Percentiles rank a stretch among this genome's conserved stretches.
phyloP scores from a whole-genome alignment of 2,888 invertebrate species.

The Exocentrus adspersus region DNA sequence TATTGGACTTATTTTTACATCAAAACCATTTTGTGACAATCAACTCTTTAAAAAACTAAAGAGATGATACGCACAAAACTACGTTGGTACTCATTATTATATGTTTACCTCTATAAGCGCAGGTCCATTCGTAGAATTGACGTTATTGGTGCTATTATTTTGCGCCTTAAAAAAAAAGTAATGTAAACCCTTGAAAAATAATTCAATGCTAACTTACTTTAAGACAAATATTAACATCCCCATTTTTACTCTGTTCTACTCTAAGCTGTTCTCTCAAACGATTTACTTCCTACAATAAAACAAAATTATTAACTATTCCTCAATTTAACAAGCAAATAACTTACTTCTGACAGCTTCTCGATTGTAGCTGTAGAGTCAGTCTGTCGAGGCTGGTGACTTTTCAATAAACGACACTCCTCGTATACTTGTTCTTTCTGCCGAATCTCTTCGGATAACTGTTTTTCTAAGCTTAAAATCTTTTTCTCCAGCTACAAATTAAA shows the following conservation, averaged over 20 bases:
- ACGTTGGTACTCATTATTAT: too few relatives aligned
- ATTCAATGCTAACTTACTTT: conserved; percentile 53
- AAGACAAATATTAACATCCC: conserved; percentile 41
- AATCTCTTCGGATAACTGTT: conserved; percentile 49
- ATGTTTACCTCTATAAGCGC: conserved; percentile 47
- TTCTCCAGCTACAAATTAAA: conserved; percentile 47
- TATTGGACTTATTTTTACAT: conserved; percentile 6
- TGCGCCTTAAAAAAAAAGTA: conserved; percentile 49
- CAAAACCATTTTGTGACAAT: background rate
- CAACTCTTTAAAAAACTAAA: too few relatives aligned
- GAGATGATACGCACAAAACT: too few relatives aligned
- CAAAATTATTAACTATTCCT: conserved; percentile 13
- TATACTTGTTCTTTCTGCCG: conserved; percentile 48
- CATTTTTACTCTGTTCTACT: conserved; percentile 50
- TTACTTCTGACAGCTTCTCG: conserved; percentile 51
- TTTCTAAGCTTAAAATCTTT: conserved; percentile 51
- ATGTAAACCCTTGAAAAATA: too few relatives aligned
- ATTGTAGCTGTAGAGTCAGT: conserved; percentile 44
- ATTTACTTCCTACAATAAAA: conserved; percentile 49
- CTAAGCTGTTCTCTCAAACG: conserved; percentile 49
- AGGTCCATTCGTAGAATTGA: conserved; percentile 51
- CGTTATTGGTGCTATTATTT: conserved; percentile 37
- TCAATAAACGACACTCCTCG: conserved; percentile 37
- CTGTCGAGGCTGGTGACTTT: conserved; percentile 26
- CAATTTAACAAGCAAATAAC: conserved; percentile 34